Conservation (phyloP, 2,888 invertebrate genomes). For the Agonopterix alstromeriana region DNA sequence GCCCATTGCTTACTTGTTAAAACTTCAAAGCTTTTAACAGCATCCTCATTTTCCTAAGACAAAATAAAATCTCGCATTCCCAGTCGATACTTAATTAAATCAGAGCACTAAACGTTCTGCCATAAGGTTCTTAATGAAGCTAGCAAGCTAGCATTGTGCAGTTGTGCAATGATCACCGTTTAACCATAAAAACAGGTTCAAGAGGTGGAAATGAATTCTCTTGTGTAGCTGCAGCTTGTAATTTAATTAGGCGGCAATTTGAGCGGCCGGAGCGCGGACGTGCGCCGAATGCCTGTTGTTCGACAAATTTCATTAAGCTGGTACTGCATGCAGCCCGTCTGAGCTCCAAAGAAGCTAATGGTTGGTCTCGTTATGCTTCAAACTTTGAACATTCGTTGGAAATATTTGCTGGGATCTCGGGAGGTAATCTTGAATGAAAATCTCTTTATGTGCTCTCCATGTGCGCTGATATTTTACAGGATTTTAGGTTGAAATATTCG, state of each 20-base stretch:
- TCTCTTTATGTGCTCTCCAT: too few species aligned
- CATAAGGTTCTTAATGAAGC: too few species aligned
- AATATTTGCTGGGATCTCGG: too few species aligned
- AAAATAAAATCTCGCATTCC: too few species aligned
- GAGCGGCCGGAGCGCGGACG: slow-evolving; percentile 48
- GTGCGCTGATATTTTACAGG: too few species aligned
- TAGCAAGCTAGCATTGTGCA: background rate
- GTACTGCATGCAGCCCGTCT: slow-evolving; percentile 35
- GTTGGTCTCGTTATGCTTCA: slow-evolving; percentile 1
- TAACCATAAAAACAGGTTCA: slow-evolving; percentile 19
- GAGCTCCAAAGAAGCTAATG: slow-evolving; percentile 8
- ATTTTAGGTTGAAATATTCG: too few species aligned
- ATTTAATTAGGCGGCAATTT: slow-evolving; percentile 68
- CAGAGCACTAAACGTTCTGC: too few species aligned
- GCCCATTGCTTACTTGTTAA: too few species aligned
- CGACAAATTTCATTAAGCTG: slow-evolving; percentile 57
- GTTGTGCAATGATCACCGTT: slow-evolving; percentile 2
- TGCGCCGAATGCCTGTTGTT: slow-evolving; percentile 55
- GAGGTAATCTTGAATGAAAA: too few species aligned
- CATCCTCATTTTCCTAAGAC: too few species aligned
- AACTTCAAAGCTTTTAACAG: too few species aligned
- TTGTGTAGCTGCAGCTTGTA: slow-evolving; percentile 30
- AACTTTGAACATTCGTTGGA: background rate
- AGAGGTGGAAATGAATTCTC: slow-evolving; percentile 37
- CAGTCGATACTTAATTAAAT: too few species aligned